These are phyloP conservation scores for Benthosema pterotum DNA, from an alignment of 2,797 vertebrate species.

Conservation along the genomic window DNA sequence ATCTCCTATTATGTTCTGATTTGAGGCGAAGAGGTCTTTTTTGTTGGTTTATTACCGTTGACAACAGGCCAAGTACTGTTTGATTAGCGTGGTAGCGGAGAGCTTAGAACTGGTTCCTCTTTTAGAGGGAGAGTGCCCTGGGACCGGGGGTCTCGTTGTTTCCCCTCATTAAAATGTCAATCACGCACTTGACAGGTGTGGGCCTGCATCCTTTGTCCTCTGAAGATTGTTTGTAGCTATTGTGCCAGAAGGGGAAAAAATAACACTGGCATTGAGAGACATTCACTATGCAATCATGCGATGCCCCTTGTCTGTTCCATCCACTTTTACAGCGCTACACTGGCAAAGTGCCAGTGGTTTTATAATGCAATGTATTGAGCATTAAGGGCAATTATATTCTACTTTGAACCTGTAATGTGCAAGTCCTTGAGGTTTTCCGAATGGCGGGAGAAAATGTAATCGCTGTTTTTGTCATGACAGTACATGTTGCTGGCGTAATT, in stretches of 20 bases:
- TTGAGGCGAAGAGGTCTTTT: conserved; percentile 5
- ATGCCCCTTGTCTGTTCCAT: conserved; percentile 11
- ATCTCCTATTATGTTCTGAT: conserved; percentile 6
- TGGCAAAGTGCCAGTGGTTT: conserved; percentile 31
- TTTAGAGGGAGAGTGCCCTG: conserved; percentile 11
- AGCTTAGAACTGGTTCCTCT: conserved; percentile 26
- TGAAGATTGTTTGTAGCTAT: conserved; percentile 11
- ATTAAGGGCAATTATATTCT: conserved; percentile 42
- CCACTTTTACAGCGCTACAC: conserved; percentile 29
- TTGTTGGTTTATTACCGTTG: conserved; percentile 25
- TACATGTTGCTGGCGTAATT: conserved; percentile 55
- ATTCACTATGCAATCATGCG: conserved; percentile 11
- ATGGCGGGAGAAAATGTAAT: conserved; percentile 31
- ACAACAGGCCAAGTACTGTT: conserved; percentile 18
- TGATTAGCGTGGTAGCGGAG: conserved; percentile 9
- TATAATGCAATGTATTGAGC: conserved; percentile 22
- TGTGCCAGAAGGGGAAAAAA: conserved; percentile 14
- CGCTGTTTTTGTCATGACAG: conserved; percentile 20
- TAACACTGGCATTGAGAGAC: conserved; percentile 9
- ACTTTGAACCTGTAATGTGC: conserved; percentile 29
- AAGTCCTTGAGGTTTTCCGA: conserved; percentile 45
- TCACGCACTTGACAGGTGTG: conserved; percentile 41
- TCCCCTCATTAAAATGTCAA: conserved; percentile 43
- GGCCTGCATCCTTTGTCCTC: conserved; percentile 38
- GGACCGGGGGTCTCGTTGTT: conserved; percentile 8